Evolutionary conservation across 1,140 invertebrate genomes (phyloP).

Genomic region (Drosophila oshimai): DNA sequence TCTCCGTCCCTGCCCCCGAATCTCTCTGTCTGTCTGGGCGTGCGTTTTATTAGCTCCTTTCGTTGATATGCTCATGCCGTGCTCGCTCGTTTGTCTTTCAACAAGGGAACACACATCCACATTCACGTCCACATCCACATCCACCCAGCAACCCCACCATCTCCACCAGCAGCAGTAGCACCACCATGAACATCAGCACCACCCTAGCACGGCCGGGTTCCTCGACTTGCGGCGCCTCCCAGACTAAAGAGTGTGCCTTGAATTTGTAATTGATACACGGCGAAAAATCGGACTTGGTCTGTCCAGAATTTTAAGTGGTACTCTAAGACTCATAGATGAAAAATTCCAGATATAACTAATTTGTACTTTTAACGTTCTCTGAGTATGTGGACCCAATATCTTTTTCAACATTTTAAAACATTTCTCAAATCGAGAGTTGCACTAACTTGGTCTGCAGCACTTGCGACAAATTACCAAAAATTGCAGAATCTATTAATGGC

Average conservation of each 20-base stretch:
- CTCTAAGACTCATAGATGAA: neutral
- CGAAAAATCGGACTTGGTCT: conserved; percentile 8
- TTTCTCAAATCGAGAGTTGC: too few species aligned
- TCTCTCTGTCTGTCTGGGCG: conserved; percentile 43
- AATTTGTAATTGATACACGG: conserved; percentile 63
- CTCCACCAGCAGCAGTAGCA: conserved; percentile 15
- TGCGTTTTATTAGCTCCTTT: conserved; percentile 80
- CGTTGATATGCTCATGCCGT: conserved; percentile 78
- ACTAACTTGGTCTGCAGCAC: too few species aligned
- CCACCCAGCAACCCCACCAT: conserved; percentile 17
- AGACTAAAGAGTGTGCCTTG: conserved; percentile 63
- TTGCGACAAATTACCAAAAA: too few species aligned
- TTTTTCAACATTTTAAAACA: too few species aligned
- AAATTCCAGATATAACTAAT: neutral
- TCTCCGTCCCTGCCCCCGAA: neutral
- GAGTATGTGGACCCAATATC: too few species aligned
- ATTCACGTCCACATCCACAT: conserved; percentile 17
- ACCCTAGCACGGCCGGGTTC: conserved; percentile 19
- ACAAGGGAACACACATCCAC: conserved; percentile 40
- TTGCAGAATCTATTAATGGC: too few species aligned
- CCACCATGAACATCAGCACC: conserved; percentile 19
- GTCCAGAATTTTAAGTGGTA: conserved; percentile 1
- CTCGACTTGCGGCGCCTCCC: conserved; percentile 57
- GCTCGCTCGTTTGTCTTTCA: conserved; percentile 77
- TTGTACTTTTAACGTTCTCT: neutral